These are phyloP conservation scores for Plectrocnemia conspersa DNA, from an alignment of 1,140 invertebrate species.

Conservation along the genomic window DNA sequence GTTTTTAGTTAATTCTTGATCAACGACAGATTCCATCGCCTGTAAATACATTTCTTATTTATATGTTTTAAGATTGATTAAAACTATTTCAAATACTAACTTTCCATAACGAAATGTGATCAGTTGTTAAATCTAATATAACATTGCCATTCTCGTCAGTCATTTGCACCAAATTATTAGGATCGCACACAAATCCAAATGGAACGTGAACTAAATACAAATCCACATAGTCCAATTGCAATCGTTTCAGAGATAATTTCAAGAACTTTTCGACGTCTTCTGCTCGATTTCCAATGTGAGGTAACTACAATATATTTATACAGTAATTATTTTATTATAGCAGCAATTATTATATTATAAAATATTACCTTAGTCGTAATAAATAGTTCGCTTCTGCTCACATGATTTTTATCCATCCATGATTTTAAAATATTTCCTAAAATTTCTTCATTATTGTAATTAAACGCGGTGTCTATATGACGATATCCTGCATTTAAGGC, in stretches of 20 bases:
- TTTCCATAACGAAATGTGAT: slow-evolving; percentile 70
- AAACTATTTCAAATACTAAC: slow-evolving; percentile 44
- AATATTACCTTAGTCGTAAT: slow-evolving; percentile 71
- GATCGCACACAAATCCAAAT: slow-evolving; percentile 59
- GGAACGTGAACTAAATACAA: slow-evolving; percentile 81
- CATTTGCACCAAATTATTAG: slow-evolving; percentile 20
- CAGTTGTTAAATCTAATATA: slow-evolving; percentile 60
- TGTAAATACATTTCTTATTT: slow-evolving; percentile 47
- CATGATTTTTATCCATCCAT: slow-evolving; percentile 64
- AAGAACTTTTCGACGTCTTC: slow-evolving; percentile 68
- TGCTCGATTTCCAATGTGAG: slow-evolving; percentile 60
- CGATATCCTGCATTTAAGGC: slow-evolving; percentile 64
- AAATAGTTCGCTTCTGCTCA: slow-evolving; percentile 73
- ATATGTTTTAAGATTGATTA: neutral
- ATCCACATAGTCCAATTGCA: slow-evolving; percentile 77
- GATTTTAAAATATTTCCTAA: slow-evolving; percentile 71
- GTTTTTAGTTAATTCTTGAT: slow-evolving; percentile 58
- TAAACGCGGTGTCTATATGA: slow-evolving; percentile 77
- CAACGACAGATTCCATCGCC: slow-evolving; percentile 71
- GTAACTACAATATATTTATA: slow-evolving; percentile 42
- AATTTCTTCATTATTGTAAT: slow-evolving; percentile 76
- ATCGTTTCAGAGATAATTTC: slow-evolving; percentile 64
- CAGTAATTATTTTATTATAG: neutral
- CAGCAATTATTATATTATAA: slow-evolving; percentile 9
- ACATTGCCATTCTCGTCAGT: slow-evolving; percentile 57